Evolutionary conservation across 2,888 invertebrate species (phyloP).

Genomic region (Sarcophaga rosellei): DNA sequence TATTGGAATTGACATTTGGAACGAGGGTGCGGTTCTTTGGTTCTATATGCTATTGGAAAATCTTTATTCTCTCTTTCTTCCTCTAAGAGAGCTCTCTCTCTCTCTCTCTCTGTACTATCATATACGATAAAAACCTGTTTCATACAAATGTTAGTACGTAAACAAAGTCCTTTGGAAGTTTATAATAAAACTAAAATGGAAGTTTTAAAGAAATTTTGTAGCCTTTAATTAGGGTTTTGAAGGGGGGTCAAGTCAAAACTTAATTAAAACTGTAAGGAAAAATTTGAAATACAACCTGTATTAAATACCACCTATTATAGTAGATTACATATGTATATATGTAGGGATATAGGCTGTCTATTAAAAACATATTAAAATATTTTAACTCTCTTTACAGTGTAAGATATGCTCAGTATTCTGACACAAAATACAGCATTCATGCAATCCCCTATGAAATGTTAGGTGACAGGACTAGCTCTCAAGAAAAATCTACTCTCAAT

Average conservation of each 20-base stretch:
- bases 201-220: neutral
- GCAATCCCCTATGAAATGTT: no score
- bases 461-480: no score
- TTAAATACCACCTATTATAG: no score
- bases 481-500: no score
- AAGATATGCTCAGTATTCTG: no score
- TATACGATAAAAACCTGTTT: constrained; percentile 22
- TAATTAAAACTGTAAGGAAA: neutral
- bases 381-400: no score
- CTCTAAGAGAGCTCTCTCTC: neutral
- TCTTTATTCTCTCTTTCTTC: neutral
- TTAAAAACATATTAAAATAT: no score
- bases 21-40: constrained; percentile 60
- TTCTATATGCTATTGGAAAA: constrained; percentile 40
- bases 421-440: no score
- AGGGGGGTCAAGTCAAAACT: neutral
- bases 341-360: no score
- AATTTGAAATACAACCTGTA: neutral
- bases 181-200: neutral
- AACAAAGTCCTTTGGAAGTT: constrained; percentile 33
- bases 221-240: neutral
- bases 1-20: constrained; percentile 56
- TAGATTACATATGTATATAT: no score
- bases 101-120: no score
- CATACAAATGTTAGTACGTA: neutral